These are phyloP conservation scores for Psammodynastes pulverulentus DNA, from an alignment of 2,113 vertebrate species.

Conservation along the genomic window DNA sequence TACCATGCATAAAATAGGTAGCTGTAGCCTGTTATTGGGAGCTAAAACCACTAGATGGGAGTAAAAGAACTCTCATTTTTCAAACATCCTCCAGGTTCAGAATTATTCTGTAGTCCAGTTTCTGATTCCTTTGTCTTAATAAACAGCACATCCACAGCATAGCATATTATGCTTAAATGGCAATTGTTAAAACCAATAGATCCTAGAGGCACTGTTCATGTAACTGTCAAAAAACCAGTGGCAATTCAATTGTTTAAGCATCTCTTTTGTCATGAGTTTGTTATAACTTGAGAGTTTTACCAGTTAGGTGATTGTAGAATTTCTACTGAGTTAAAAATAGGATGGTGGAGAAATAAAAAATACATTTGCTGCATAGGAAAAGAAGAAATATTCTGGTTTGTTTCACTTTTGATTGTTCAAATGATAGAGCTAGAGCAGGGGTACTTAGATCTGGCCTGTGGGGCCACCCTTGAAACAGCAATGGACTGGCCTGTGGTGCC, in stretches of 20 bases:
- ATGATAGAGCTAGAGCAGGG: not conserved
- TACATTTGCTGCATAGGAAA: not conserved
- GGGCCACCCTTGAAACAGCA: no score
- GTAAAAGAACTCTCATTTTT: slow-evolving; percentile 11
- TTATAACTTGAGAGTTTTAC: not conserved
- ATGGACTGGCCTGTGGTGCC: no score
- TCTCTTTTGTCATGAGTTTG: no score
- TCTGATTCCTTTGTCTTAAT: not conserved
- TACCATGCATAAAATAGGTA: not conserved
- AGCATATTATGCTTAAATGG: not conserved
- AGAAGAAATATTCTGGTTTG: not conserved
- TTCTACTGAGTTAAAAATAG: not conserved
- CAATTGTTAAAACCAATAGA: not conserved
- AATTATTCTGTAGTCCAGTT: not conserved
- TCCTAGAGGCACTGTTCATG: not conserved
- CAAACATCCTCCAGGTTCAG: not conserved
- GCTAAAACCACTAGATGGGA: slow-evolving; percentile 27
- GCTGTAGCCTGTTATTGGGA: not conserved
- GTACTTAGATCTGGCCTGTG: no score
- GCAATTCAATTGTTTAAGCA: not conserved
- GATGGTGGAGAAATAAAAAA: not conserved
- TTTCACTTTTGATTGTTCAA: not conserved
- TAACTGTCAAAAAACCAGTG: not conserved
- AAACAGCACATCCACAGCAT: not conserved
- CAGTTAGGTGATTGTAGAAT: not conserved